Evolutionary conservation across 2,113 vertebrate species (phyloP).

Genomic region (Protobothrops mucrosquamatus): DNA sequence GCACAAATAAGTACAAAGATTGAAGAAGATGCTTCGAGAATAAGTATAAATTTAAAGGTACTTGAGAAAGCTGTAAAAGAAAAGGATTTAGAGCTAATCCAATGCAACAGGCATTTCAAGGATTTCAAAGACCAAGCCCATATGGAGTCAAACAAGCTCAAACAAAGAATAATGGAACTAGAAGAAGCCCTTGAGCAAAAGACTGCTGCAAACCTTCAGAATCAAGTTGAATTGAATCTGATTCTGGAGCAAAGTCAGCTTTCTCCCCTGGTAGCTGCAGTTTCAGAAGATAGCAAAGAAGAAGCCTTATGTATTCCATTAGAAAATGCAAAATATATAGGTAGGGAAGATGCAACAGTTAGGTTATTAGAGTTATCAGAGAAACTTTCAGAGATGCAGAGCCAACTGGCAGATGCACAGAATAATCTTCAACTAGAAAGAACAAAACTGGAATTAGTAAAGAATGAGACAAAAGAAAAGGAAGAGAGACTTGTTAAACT

Average conservation of each 20-base stretch:
- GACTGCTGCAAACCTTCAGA: conserved; percentile 76
- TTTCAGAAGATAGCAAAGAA: conserved; percentile 33
- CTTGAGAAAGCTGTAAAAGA: conserved; percentile 72
- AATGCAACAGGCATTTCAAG: conserved; percentile 70
- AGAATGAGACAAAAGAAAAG: conserved; percentile 79
- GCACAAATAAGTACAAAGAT: conserved; percentile 23
- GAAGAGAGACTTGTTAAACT: conserved; percentile 77
- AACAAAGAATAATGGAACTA: conserved; percentile 70
- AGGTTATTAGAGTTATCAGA: conserved; percentile 71
- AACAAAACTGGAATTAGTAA: conserved; percentile 77
- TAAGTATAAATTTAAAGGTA: conserved; percentile 68
- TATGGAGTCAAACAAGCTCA: conserved; percentile 67
- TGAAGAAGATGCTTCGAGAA: conserved; percentile 57
- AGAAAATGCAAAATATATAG: not conserved
- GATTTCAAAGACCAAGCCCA: conserved; percentile 68
- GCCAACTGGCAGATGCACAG: conserved; percentile 73
- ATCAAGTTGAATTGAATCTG: conserved; percentile 80
- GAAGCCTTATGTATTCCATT: conserved; percentile 27
- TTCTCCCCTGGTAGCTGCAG: conserved; percentile 13
- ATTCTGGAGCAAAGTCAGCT: conserved; percentile 70
- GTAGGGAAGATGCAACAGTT: conserved; percentile 47
- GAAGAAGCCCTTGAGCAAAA: conserved; percentile 82
- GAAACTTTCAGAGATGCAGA: conserved; percentile 80
- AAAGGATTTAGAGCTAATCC: conserved; percentile 77
- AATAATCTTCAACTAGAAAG: conserved; percentile 78